A percentile compares a stretch with the other conserved stretches of the same genome.
Conservation (phyloP, 1,140 invertebrate species). For the Drosophila rufa region DNA sequence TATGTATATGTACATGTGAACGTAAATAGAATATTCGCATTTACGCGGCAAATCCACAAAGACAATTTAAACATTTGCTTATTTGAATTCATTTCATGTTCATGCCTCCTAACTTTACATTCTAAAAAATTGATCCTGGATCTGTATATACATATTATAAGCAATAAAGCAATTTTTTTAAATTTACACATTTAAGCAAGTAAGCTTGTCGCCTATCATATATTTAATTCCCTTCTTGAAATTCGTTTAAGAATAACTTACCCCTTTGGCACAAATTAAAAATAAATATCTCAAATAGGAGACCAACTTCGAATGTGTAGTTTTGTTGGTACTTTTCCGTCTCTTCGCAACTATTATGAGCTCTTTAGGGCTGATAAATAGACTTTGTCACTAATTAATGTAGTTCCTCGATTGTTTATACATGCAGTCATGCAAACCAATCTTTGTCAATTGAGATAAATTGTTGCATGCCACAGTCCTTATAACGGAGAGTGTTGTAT, state of each 20-base stretch:
- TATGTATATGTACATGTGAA: background rate
- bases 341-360: background rate
- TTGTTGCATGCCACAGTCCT: conserved; percentile 53
- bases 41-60: background rate
- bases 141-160: background rate
- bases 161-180: no score
- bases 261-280: background rate
- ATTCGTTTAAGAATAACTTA: no score
- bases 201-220: no score
- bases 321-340: background rate
- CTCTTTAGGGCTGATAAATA: conserved; percentile 7
- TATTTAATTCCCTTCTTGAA: no score
- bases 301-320: background rate
- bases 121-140: background rate
- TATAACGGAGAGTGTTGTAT: conserved; percentile 10
- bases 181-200: no score
- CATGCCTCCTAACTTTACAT: background rate
- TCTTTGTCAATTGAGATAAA: conserved; percentile 63
- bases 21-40: conserved; percentile 11
- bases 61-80: background rate
- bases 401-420: conserved; percentile 28
- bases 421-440: conserved; percentile 53
- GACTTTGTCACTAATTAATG: background rate
- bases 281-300: background rate
- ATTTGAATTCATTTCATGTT: background rate